Percentiles rank a stretch among this genome's conserved stretches.
phyloP scores from a whole-genome alignment of 2,888 invertebrate species.

The Tupiocoris notatus region DNA sequence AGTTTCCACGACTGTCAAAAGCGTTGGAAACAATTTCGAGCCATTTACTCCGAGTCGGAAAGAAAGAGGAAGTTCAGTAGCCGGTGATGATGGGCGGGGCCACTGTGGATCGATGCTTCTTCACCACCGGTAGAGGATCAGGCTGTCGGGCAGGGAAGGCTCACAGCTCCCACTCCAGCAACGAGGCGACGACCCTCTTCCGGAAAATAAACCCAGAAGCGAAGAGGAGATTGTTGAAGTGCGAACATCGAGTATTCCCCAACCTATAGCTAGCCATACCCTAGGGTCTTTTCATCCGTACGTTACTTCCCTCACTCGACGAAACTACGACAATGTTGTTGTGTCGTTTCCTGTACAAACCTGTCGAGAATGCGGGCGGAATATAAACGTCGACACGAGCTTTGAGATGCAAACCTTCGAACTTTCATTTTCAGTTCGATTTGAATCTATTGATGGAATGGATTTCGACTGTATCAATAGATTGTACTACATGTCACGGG shows the following conservation, averaged over 20 bases:
- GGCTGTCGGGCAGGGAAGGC: too few relatives aligned
- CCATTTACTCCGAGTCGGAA: slow-evolving; percentile 4
- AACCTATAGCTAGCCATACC: not conserved
- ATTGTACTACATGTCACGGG: too few relatives aligned
- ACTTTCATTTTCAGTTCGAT: too few relatives aligned
- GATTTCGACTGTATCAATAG: too few relatives aligned
- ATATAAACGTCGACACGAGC: not conserved
- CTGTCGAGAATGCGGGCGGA: not conserved
- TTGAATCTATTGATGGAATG: too few relatives aligned
- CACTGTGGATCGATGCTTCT: slow-evolving; percentile 18
- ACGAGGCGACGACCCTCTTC: not conserved
- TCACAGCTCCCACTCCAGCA: not conserved
- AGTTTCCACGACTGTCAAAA: too few relatives aligned
- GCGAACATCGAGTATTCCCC: not conserved
- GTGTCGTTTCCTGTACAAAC: not conserved
- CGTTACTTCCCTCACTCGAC: not conserved
- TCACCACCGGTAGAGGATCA: not conserved
- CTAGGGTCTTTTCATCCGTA: not conserved
- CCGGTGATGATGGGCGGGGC: slow-evolving; percentile 15
- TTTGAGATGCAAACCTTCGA: too few relatives aligned
- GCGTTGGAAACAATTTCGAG: too few relatives aligned
- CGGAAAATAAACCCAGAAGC: not conserved
- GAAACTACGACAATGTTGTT: not conserved
- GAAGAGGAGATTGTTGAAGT: not conserved
- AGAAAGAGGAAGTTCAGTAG: not conserved